Percentiles rank a stretch among this genome's conserved stretches.
These are phyloP conservation scores for Synanthedon formicaeformis DNA, from an alignment of 2,888 invertebrate genomes.

Conservation along the genomic window DNA sequence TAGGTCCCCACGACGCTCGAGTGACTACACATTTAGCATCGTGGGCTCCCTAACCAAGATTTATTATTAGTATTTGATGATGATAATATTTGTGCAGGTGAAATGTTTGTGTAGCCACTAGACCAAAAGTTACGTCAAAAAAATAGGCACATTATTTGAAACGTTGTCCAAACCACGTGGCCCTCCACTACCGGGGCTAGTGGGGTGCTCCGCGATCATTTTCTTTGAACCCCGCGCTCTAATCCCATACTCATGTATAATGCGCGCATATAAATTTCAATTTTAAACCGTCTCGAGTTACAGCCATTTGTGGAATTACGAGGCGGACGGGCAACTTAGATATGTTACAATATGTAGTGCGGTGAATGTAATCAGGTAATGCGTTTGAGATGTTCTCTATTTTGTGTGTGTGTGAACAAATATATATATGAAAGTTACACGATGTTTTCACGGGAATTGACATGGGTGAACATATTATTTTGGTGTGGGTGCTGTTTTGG, in stretches of 20 bases:
- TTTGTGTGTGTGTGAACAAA: background rate
- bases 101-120: too few relatives aligned
- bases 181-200: too few relatives aligned
- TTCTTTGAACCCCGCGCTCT: constrained; percentile 27
- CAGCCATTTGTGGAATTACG: constrained; percentile 64
- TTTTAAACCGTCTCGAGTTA: constrained; percentile 65
- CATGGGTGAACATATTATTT: too few relatives aligned
- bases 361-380: constrained; percentile 41
- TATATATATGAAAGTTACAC: constrained; percentile 12
- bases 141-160: too few relatives aligned
- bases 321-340: constrained; percentile 15
- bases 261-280: constrained; percentile 69
- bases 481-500: too few relatives aligned
- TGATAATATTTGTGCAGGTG: too few relatives aligned
- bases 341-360: background rate
- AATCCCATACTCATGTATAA: constrained; percentile 57
- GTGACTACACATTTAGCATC: too few relatives aligned
- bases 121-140: too few relatives aligned
- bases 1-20: too few relatives aligned
- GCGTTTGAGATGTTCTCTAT: constrained; percentile 25
- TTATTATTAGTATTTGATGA: too few relatives aligned
- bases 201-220: constrained; percentile 22
- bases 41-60: too few relatives aligned
- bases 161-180: too few relatives aligned
- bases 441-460: background rate